Evolutionary conservation across 2,797 vertebrate species (phyloP).

Genomic region (Tinamus major): DNA sequence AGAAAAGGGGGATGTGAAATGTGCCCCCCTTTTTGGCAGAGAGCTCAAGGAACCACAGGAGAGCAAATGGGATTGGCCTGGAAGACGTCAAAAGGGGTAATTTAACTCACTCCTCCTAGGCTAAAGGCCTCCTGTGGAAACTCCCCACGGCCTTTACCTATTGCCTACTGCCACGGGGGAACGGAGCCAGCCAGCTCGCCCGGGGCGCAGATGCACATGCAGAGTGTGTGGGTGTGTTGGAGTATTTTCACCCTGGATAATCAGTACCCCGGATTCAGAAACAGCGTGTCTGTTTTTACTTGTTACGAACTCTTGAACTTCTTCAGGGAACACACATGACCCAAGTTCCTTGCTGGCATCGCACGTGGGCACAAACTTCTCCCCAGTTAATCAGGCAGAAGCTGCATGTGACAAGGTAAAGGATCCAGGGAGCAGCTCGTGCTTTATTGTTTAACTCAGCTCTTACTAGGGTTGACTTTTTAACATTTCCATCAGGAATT

Average conservation of each 20-base stretch:
- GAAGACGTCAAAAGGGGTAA: too few relatives aligned
- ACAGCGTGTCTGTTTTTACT: conserved; percentile 10
- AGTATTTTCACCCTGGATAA: background rate
- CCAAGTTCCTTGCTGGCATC: background rate
- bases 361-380: conserved; percentile 19
- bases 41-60: background rate
- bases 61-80: background rate
- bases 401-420: conserved; percentile 33
- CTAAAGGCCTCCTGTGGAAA: background rate
- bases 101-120: background rate
- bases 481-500: conserved; percentile 28
- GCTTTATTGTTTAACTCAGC: conserved; percentile 66
- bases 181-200: background rate
- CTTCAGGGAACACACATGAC: background rate
- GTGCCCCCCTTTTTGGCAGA: too few relatives aligned
- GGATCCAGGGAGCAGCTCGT: background rate
- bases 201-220: background rate
- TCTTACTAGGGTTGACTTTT: conserved; percentile 58
- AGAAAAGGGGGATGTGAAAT: background rate
- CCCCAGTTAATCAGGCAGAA: background rate
- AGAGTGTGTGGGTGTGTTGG: background rate
- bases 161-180: background rate
- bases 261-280: background rate
- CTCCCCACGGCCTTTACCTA: background rate
- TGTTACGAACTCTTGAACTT: conserved; percentile 40